phyloP scores from a whole-genome alignment of 2,888 invertebrate genomes.

The Drosophila paranaensis region DNA sequence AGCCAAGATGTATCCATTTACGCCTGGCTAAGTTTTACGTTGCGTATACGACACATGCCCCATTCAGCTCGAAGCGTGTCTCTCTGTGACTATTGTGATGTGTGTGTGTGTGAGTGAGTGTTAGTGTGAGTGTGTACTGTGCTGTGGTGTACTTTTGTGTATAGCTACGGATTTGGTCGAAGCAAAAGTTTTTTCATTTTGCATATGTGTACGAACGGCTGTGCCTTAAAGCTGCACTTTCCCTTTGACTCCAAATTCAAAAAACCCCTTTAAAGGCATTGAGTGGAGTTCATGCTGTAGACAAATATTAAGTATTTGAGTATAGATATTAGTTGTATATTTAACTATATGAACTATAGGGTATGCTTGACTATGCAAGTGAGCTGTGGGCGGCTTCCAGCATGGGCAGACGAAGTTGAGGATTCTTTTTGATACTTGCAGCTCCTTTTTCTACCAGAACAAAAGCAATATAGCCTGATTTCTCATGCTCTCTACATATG shows the following conservation, averaged over 20 bases:
- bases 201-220: constrained; percentile 43
- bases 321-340: background rate
- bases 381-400: too few relatives aligned
- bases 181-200: constrained; percentile 68
- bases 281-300: background rate
- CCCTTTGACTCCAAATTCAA: constrained; percentile 37
- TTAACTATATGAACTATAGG: background rate
- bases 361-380: too few relatives aligned
- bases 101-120: constrained; percentile 19
- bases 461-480: too few relatives aligned
- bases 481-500: too few relatives aligned
- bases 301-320: background rate
- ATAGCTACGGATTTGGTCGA: constrained; percentile 41
- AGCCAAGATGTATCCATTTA: constrained; percentile 78
- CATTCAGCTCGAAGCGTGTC: constrained; percentile 63
- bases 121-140: constrained; percentile 18
- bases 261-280: background rate
- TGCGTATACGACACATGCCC: constrained; percentile 78
- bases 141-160: constrained; percentile 26
- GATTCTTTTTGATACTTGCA: too few relatives aligned
- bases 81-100: constrained; percentile 36
- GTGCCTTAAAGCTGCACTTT: constrained; percentile 73
- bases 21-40: constrained; percentile 78
- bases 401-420: too few relatives aligned
- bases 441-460: too few relatives aligned